A percentile compares a stretch with the other conserved stretches of the same genome.
Evolutionary conservation across 2,888 invertebrate genomes (phyloP).

Genomic region (Diaprepes abbreviatus): DNA sequence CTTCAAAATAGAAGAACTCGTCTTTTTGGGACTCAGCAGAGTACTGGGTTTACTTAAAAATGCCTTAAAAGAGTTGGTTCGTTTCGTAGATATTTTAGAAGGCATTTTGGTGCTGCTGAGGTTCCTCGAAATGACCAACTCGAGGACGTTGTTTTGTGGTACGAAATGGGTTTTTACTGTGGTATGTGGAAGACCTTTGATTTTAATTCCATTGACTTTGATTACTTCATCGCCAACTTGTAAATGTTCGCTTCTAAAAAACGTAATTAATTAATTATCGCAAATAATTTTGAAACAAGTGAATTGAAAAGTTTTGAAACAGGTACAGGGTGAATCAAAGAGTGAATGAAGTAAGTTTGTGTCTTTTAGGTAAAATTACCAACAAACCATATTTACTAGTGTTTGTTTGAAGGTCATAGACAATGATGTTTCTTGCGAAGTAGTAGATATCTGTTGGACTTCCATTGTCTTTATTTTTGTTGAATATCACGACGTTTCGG

Average conservation of each 20-base stretch:
- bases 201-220: conserved; percentile 86
- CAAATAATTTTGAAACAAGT: not conserved
- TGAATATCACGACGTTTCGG: too few species aligned
- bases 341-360: too few species aligned
- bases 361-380: too few species aligned
- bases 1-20: not conserved
- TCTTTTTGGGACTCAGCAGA: conserved; percentile 12
- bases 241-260: conserved; percentile 81
- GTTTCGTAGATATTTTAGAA: conserved; percentile 39
- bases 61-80: conserved; percentile 49
- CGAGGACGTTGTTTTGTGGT: conserved; percentile 65
- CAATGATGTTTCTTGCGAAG: too few species aligned
- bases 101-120: conserved; percentile 21
- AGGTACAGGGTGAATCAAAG: too few species aligned
- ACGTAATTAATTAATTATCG: conserved; percentile 6
- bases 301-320: not conserved
- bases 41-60: conserved; percentile 32
- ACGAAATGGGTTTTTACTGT: conserved; percentile 70
- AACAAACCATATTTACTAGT: too few species aligned
- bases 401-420: too few species aligned
- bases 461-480: too few species aligned
- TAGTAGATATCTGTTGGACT: too few species aligned
- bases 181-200: conserved; percentile 79
- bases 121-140: conserved; percentile 62
- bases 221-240: conserved; percentile 91